phyloP scores from a whole-genome alignment of 2,797 vertebrate genomes.

The Aselliscus stoliczkanus region DNA sequence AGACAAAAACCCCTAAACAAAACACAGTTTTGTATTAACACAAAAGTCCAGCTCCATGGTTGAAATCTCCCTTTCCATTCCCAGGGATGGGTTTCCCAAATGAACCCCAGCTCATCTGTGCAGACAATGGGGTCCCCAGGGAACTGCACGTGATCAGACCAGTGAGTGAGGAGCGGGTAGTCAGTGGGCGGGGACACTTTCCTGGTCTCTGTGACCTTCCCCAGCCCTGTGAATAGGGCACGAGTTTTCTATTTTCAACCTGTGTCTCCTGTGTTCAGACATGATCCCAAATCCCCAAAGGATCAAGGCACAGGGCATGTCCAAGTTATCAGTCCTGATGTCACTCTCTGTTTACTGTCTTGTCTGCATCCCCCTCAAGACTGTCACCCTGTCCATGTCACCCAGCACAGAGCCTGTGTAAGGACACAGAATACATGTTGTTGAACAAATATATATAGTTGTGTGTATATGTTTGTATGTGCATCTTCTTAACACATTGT shows the following conservation, averaged over 20 bases:
- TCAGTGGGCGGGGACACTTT: neutral
- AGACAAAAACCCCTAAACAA: slow-evolving; percentile 71
- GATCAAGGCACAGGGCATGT: rapidly evolving
- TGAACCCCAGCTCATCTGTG: slow-evolving; percentile 50
- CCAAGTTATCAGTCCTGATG: rapidly evolving
- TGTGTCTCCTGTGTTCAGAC: neutral
- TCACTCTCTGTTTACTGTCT: neutral
- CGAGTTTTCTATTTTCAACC: neutral
- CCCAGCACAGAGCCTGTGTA: neutral
- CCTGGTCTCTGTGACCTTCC: neutral
- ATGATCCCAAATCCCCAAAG: neutral
- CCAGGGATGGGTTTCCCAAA: slow-evolving; percentile 61
- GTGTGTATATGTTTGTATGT: neutral
- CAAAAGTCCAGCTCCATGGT: slow-evolving; percentile 69
- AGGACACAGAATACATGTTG: rapidly evolving
- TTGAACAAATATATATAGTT: neutral
- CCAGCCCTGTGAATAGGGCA: neutral
- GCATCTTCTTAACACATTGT: neutral
- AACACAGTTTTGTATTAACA: slow-evolving; percentile 67
- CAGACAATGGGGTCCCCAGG: slow-evolving; percentile 68
- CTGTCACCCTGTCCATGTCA: neutral
- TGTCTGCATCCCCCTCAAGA: rapidly evolving
- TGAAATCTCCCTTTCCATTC: slow-evolving; percentile 64
- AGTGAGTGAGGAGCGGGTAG: neutral
- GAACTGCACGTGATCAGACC: slow-evolving; percentile 55